Conservation (phyloP, 1,140 invertebrate genomes). For the Drosophila varians region DNA sequence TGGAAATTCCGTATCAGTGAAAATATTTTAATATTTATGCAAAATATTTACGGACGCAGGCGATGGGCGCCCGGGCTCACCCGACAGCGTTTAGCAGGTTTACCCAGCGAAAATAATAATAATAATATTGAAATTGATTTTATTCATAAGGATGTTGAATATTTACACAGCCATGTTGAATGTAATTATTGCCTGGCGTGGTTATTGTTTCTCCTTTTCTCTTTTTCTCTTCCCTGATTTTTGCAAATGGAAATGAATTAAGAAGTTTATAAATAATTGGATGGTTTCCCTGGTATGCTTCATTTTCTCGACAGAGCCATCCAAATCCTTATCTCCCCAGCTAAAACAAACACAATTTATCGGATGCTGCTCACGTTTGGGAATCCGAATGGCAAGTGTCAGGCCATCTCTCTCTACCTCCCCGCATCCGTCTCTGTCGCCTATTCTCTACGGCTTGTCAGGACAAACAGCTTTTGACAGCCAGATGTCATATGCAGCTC, state of each 20-base stretch:
- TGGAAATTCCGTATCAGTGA: slow-evolving; percentile 76
- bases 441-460: slow-evolving; percentile 21
- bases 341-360: slow-evolving; percentile 8
- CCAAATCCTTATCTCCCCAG: not conserved
- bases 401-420: slow-evolving; percentile 6
- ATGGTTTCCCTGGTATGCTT: not conserved
- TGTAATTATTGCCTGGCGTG: slow-evolving; percentile 64
- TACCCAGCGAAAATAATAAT: slow-evolving; percentile 60
- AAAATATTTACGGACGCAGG: slow-evolving; percentile 61
- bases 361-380: slow-evolving; percentile 25
- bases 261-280: slow-evolving; percentile 44
- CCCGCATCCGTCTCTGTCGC: not conserved
- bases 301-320: slow-evolving; percentile 13
- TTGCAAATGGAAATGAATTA: slow-evolving; percentile 34
- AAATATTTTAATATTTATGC: slow-evolving; percentile 80
- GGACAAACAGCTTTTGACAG: slow-evolving; percentile 68
- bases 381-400: not conserved
- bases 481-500: slow-evolving; percentile 54
- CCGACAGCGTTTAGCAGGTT: slow-evolving; percentile 9
- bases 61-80: not conserved
- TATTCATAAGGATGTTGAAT: slow-evolving; percentile 41
- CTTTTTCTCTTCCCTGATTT: slow-evolving; percentile 1
- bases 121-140: slow-evolving; percentile 72
- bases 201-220: not conserved
- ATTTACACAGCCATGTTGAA: slow-evolving; percentile 56